phyloP scores from a whole-genome alignment of 2,113 vertebrate species.

The Micronycteris hirsuta region DNA sequence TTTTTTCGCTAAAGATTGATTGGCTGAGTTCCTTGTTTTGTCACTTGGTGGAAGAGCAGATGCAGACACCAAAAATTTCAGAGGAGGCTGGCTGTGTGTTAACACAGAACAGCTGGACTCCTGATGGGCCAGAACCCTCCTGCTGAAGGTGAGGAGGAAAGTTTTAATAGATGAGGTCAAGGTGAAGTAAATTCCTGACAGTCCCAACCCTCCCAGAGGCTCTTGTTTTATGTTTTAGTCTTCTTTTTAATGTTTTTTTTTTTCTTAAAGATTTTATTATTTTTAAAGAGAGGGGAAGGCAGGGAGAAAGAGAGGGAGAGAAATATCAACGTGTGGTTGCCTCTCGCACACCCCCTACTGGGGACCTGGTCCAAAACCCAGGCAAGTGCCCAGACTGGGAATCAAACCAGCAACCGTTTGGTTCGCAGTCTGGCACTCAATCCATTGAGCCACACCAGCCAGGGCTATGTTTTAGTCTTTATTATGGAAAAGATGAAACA shows the following conservation, averaged over 20 bases:
- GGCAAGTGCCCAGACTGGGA: too few relatives aligned
- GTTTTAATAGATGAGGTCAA: neutral
- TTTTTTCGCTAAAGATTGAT: neutral
- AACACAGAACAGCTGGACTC: neutral
- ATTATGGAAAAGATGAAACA: neutral
- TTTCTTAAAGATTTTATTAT: too few relatives aligned
- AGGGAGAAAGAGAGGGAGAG: too few relatives aligned
- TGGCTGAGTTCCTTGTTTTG: neutral
- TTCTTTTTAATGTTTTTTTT: too few relatives aligned
- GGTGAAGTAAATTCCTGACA: neutral
- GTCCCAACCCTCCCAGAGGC: neutral
- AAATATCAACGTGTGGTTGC: too few relatives aligned
- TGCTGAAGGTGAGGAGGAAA: neutral
- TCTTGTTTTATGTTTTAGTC: neutral
- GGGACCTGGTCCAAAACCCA: too few relatives aligned
- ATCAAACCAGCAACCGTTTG: too few relatives aligned
- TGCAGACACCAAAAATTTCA: neutral
- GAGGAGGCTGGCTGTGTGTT: neutral
- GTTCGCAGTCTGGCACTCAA: too few relatives aligned
- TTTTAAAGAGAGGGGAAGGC: too few relatives aligned
- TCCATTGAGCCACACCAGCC: too few relatives aligned
- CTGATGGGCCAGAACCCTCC: neutral
- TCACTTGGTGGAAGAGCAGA: neutral
- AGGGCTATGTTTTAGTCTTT: neutral
- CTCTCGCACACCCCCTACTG: too few relatives aligned